Conservation (phyloP, 2,888 invertebrate species). For the Mythimna loreyi region DNA sequence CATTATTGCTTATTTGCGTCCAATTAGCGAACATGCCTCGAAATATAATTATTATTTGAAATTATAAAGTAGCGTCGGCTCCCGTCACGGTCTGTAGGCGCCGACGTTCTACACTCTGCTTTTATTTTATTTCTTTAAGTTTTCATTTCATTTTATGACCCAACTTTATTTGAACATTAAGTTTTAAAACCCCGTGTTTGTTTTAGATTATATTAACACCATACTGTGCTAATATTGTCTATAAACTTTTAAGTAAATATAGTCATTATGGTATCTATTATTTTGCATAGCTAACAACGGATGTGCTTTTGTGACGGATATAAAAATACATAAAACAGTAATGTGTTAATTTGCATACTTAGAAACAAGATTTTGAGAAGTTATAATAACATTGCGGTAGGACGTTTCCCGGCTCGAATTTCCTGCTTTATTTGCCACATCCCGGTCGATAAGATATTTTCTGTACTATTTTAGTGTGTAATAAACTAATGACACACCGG, state of each 20-base stretch:
- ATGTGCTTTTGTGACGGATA: conserved; percentile 7
- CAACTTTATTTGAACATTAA: conserved; percentile 44
- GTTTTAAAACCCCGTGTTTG: conserved; percentile 31
- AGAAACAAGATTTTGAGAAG: background rate
- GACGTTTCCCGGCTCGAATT: conserved; percentile 20
- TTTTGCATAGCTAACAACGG: conserved; percentile 2
- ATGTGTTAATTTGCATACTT: conserved; percentile 12
- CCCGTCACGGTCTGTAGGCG: conserved; percentile 85
- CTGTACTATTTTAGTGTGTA: background rate
- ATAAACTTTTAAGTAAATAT: conserved; percentile 7
- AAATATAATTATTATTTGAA: conserved; percentile 86
- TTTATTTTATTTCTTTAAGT: conserved; percentile 69
- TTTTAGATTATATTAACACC: conserved; percentile 33
- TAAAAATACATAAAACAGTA: background rate
- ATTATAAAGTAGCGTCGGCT: conserved; percentile 81
- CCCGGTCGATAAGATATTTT: conserved; percentile 23
- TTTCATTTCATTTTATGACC: conserved; percentile 71
- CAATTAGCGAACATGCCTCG: conserved; percentile 83
- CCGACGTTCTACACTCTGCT: conserved; percentile 75
- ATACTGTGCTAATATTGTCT: background rate
- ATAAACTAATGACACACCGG: background rate
- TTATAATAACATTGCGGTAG: conserved; percentile 30
- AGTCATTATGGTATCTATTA: conserved; percentile 9
- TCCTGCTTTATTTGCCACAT: conserved; percentile 35
- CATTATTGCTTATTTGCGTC: too few relatives aligned